Percentiles rank a stretch among this genome's conserved stretches.
Evolutionary conservation across 2,797 vertebrate genomes (phyloP).

Genomic region (Discoglossus pictus): DNA sequence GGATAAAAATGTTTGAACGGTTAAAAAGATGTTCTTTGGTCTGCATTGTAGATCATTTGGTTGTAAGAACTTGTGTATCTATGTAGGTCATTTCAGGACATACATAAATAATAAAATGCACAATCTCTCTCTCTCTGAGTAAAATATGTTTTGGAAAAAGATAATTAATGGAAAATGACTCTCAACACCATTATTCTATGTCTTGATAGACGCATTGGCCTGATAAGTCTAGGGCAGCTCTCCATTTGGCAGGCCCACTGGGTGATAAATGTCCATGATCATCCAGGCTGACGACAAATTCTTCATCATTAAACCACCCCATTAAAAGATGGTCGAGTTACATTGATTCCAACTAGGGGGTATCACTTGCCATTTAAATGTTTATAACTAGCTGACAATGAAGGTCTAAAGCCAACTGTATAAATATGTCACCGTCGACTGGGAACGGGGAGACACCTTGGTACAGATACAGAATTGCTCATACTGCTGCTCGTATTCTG

Average conservation of each 20-base stretch:
- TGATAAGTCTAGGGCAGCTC: slow-evolving; percentile 68
- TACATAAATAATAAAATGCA: slow-evolving; percentile 48
- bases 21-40: no score
- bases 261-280: slow-evolving; percentile 90
- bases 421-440: slow-evolving; percentile 62
- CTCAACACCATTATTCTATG: slow-evolving; percentile 7
- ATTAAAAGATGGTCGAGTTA: slow-evolving; percentile 87
- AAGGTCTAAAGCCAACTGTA: slow-evolving; percentile 72
- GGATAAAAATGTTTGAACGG: no score
- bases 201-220: slow-evolving; percentile 61
- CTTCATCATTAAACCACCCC: slow-evolving; percentile 97
- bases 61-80: not conserved
- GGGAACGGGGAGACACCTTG: no score
- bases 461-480: no score
- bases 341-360: slow-evolving; percentile 86
- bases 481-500: no score
- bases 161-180: not conserved
- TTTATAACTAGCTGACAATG: slow-evolving; percentile 79
- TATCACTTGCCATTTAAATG: slow-evolving; percentile 78
- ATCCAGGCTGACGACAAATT: slow-evolving; percentile 87
- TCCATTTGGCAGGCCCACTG: slow-evolving; percentile 72
- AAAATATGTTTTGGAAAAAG: no score
- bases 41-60: no score
- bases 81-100: not conserved
- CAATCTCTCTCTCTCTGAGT: no score